Evolutionary conservation across 1,140 invertebrate species (phyloP), one percentile per base, ranked within the genome.

Genomic region (Cydia strobilella): DNA sequence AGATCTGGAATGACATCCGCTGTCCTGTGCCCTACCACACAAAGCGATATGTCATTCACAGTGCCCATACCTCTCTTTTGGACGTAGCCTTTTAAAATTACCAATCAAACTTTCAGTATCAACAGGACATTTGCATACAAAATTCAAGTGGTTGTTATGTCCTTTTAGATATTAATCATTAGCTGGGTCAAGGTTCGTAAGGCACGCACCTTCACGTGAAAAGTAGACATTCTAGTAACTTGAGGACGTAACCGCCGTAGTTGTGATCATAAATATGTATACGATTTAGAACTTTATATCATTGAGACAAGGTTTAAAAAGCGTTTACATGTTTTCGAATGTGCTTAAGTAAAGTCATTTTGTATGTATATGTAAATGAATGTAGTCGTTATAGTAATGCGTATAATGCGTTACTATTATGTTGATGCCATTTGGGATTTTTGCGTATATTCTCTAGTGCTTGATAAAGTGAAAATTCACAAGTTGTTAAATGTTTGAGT

Each of bases 201-300:
- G 3, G n/a, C 54, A 59, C 54, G 54, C 54, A 59, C 54, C n/a
- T 59, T 59, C n/a, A 23, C 54, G 54, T 23, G 54, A 59, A 59
- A 23, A 20, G 18, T 59, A 59, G 9, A 10, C 5, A 4, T 20
- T 23, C 54, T 23, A 20, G 54, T 7, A 59, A 3, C 2, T 15
- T 20, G 1, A 20, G 18, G 54, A 23, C n/a, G 18, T 59, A 59
- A 20, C 9, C 54, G 18, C 54, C 54, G 3, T 59, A 18, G 48
- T n/a, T n/a, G 4, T 6, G 48, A 2, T 54, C n/a, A 18, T n/a
- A 18, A 23, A 23, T 59, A 12, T 23, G 54, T 59, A 59, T 23
- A 59, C 54, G 9, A 20, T 59, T 59, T 23, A 12, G n/a, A 20
- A 12, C 54, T 10, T 54, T 59, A 12, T 2, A 0, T 3, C 54